Base-by-base conservation (phyloP, 2,888 invertebrate genomes). In the Antheraea assamensis region DNA sequence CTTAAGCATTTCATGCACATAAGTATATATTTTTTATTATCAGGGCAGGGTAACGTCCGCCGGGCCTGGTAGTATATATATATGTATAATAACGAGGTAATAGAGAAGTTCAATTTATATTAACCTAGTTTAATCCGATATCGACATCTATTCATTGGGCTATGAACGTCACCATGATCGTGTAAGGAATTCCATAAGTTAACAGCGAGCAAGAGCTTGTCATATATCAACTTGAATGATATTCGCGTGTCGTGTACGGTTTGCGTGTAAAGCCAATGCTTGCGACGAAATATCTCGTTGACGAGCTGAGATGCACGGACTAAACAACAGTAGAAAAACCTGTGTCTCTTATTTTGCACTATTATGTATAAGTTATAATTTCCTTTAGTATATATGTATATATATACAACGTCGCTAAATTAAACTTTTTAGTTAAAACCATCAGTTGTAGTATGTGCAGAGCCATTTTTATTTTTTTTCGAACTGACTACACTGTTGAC, bases 151-250 rank as follows among this genome's bases (percentile, higher is more conserved):
- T 81, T 76, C 75, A 79, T 78, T 78, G 61, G 55, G n/a, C 1
- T 15, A 8, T 17, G 24, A 49, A 74, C 92, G 80, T 81, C 89
- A 77, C 90, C 89, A 85, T 70, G 71, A 74, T 75, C 71, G 75
- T 72, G 83, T 83, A 88, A 89, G 88, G 88, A 87, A 90, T 91
- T 92, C 89, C 90, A 91, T 93, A 92, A 92, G 92, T 92, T 91
- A 93, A 90, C 91, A 90, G 90, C 88, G 88, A 86, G 86, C 82
- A 81, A 84, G 86, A 88, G 88, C 89, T 87, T 86, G 90, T 92
- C 92, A 92, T 92, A 92, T 88, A 92, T 93, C 92, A 93, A 83
- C 81, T 85, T 87, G 84, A 89, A 92, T 91, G 91, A 90, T 90
- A 92, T 90, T 88, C 85, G 82, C 85, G 82, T 82, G 88, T 90